A percentile compares a stretch with the other conserved stretches of the same genome.
phyloP scores from a whole-genome alignment of 35 echinoderm and acorn worm species.

The Apostichopus japonicus region DNA sequence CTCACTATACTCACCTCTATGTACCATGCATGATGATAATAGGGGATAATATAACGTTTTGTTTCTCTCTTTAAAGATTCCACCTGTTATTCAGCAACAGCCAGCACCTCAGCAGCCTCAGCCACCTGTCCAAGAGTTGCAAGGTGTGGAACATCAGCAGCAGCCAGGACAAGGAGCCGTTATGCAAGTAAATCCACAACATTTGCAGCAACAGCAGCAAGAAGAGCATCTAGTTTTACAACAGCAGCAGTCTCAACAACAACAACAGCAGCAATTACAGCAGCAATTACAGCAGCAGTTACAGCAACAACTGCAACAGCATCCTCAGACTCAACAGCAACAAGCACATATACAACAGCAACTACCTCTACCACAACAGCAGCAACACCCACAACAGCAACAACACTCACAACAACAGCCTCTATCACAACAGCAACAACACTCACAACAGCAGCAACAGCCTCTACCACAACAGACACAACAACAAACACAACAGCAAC shows the following conservation, averaged over 20 bases:
- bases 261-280: background rate
- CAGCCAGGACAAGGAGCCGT: background rate
- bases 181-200: background rate
- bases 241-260: slow-evolving; percentile 6
- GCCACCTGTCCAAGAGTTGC: background rate
- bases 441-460: background rate
- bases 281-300: background rate
- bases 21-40: too few species aligned
- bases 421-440: background rate
- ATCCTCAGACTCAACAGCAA: background rate
- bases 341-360: background rate
- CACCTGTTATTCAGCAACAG: background rate
- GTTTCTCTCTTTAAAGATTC: background rate
- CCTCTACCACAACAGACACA: background rate
- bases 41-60: background rate
- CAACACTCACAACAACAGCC: background rate
- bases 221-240: slow-evolving; percentile 4
- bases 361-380: background rate
- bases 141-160: background rate
- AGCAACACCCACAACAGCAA: background rate
- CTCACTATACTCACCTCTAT: too few species aligned
- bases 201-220: background rate
- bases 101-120: background rate
- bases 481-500: background rate
- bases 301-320: background rate